Evolutionary conservation across 2,113 vertebrate species (phyloP).

Genomic region (Lonchura striata): DNA sequence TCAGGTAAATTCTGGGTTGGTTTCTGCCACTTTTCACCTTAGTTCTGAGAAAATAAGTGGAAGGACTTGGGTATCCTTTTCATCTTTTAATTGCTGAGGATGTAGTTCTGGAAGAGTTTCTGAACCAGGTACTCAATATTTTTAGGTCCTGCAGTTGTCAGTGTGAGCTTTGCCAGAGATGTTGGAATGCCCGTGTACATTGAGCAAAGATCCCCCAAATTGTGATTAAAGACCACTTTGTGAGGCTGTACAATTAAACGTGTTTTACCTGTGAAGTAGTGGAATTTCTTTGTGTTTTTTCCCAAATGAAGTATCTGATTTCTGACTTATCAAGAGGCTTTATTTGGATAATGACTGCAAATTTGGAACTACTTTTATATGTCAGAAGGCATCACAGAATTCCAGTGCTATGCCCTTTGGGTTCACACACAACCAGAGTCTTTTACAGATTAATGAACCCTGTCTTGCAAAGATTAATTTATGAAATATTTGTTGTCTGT

Average conservation of each 20-base stretch:
- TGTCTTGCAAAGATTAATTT: slow-evolving; percentile 75
- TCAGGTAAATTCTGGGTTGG: not conserved
- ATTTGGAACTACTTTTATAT: slow-evolving; percentile 77
- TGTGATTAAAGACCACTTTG: not conserved
- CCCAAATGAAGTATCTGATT: slow-evolving; percentile 44
- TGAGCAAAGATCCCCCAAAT: not conserved
- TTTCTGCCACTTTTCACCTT: not conserved
- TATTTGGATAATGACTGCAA: slow-evolving; percentile 79
- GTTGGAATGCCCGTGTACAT: rapidly evolving
- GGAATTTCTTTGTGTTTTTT: not conserved
- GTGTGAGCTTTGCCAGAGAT: not conserved
- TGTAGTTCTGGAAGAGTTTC: not conserved
- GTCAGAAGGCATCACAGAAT: slow-evolving; percentile 75
- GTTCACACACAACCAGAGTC: slow-evolving; percentile 62
- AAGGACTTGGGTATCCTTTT: not conserved
- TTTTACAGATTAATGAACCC: slow-evolving; percentile 78
- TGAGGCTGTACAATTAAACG: not conserved
- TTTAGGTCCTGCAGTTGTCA: not conserved
- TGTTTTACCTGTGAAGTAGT: not conserved
- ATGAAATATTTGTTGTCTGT: slow-evolving; percentile 63
- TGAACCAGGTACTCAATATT: not conserved
- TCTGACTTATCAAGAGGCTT: slow-evolving; percentile 72
- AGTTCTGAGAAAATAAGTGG: not conserved
- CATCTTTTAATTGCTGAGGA: not conserved
- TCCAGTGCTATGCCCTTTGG: slow-evolving; percentile 80